Base-by-base conservation (phyloP, 2,888 invertebrate genomes). In the Branchellion lobata region DNA sequence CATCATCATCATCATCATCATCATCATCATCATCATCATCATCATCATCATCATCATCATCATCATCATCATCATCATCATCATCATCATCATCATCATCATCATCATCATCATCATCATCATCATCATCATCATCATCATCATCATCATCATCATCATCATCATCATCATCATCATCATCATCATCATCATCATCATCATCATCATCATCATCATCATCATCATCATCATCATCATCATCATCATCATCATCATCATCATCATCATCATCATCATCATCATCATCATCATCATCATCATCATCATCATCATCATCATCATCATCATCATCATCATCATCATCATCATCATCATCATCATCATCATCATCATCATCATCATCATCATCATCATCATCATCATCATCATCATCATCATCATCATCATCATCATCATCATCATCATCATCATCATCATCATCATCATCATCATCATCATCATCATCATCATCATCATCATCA, bases 241-340 rank as follows among this genome's bases (percentile, higher is more conserved):
- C n/a, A 65, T 65, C n/a, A 65, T 65, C 65, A 65, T 65, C 65
- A 65, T 65, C 65, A 65, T 5, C 65, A 65, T 65, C n/a, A 5
- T 65, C n/a, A 65, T 65, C n/a, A 65, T 65, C 65, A 65, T 65
- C 65, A 65, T 65, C 65, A 65, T 5, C 65, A 65, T 65, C n/a
- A 5, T 65, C n/a, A 65, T 65, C n/a, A 65, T 65, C 65, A 65
- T 65, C 65, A 65, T 65, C 65, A 65, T 5, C 65, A 65, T 65
- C n/a, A 5, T 65, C n/a, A 65, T 65, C n/a, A 65, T 65, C 65
- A 65, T 65, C 65, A 65, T 65, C 65, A 65, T 5, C 65, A 65
- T 65, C n/a, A 5, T 65, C n/a, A 65, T 65, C n/a, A 65, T 65
- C 65, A 65, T 65, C 65, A 65, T 65, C 65, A 65, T 5, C 65